These are phyloP conservation scores for Rhogogaster chlorosoma DNA, from an alignment of 2,888 invertebrate genomes.

Conservation along the genomic window DNA sequence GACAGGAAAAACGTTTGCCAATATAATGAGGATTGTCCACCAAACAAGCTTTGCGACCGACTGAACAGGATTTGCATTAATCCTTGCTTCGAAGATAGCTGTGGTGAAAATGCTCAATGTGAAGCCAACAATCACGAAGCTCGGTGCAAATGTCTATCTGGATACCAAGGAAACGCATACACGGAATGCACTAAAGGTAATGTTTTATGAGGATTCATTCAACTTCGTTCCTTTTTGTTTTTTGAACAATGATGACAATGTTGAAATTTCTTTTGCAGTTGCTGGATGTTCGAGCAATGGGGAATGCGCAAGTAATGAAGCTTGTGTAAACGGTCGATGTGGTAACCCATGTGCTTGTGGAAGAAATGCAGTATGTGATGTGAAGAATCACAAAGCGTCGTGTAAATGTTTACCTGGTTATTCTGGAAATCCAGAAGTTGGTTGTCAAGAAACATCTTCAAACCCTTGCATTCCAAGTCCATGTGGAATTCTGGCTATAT, in stretches of 20 bases:
- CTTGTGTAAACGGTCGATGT: conserved; percentile 89
- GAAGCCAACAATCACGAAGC: conserved; percentile 87
- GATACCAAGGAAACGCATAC: conserved; percentile 89
- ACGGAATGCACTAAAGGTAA: conserved; percentile 85
- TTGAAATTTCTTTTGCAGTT: conserved; percentile 75
- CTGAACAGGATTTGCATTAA: conserved; percentile 91
- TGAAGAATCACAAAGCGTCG: conserved; percentile 87
- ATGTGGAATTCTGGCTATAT: conserved; percentile 92
- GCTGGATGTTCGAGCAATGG: conserved; percentile 86
- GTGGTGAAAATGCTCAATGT: conserved; percentile 91
- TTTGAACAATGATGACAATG: background rate
- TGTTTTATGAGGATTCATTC: conserved; percentile 35
- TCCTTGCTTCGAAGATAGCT: conserved; percentile 89
- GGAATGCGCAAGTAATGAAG: conserved; percentile 87
- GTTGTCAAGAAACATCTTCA: conserved; percentile 85
- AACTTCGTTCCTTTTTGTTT: background rate
- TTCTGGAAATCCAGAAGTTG: conserved; percentile 86
- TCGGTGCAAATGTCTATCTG: conserved; percentile 87
- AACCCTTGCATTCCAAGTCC: conserved; percentile 92
- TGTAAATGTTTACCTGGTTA: conserved; percentile 93
- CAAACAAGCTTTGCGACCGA: conserved; percentile 91
- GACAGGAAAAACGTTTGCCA: conserved; percentile 86
- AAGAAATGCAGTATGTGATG: conserved; percentile 89
- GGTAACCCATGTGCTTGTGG: conserved; percentile 90
- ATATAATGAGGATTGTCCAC: conserved; percentile 94